Conservation (phyloP, 2,888 invertebrate genomes). For the Dascillus cervinus region DNA sequence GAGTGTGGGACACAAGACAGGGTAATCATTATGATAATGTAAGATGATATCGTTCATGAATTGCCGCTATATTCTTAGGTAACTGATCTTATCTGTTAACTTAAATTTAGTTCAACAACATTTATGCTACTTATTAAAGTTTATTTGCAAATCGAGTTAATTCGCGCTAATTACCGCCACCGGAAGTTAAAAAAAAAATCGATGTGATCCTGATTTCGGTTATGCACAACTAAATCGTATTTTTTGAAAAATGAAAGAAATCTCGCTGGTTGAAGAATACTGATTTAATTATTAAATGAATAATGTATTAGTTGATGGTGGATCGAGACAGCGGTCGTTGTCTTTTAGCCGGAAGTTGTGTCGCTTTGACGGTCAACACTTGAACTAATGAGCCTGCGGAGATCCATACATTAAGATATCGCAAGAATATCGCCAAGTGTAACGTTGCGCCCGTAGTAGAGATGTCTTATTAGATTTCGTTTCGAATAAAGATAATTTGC, state of each 20-base stretch:
- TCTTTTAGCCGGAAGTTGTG: constrained; percentile 31
- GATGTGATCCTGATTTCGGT: no score
- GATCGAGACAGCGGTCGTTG: constrained; percentile 30
- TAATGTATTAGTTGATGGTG: constrained; percentile 24
- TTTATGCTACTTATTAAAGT: constrained; percentile 15
- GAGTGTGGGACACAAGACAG: constrained; percentile 23
- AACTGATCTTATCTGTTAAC: constrained; percentile 14
- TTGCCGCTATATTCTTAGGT: constrained; percentile 19
- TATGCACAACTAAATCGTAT: no score
- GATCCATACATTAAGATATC: constrained; percentile 30
- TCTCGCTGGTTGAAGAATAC: constrained; percentile 22
- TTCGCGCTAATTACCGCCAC: no score
- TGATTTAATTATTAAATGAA: constrained; percentile 28
- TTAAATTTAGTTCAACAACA: constrained; percentile 16
- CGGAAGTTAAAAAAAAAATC: no score
- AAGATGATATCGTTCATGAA: constrained; percentile 20
- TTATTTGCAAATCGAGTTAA: no score
- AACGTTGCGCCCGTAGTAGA: constrained; percentile 24
- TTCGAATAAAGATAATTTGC: constrained; percentile 14
- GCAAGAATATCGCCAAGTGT: constrained; percentile 25
- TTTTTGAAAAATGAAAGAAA: no score
- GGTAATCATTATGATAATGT: constrained; percentile 23
- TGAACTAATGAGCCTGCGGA: constrained; percentile 31
- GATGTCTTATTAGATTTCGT: constrained; percentile 17
- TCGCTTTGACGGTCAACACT: constrained; percentile 32